Evolutionary conservation across 2,797 vertebrate genomes (phyloP), one percentile per base, ranked within the genome.

Genomic region (Natrix natrix): DNA sequence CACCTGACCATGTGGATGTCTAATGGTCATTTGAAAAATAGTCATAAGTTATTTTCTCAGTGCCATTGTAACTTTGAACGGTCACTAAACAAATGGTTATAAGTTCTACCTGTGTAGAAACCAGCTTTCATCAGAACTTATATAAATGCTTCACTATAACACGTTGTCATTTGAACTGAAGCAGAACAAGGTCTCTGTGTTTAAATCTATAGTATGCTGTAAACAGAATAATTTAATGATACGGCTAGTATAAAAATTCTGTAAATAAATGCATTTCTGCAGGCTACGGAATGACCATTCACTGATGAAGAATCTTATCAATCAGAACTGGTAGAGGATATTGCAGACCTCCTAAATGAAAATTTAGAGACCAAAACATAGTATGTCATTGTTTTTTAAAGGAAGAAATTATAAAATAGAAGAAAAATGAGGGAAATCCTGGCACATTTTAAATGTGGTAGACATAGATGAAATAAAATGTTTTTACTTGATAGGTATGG

Each of bases 381-480:
- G 43, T 87, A 92, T 90, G 26, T 28, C 69, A 93, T 69, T 69
- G 54, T 12, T 57, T 17, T 94, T 87, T 92, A 88, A 91, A 93
- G 95, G 89, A n/a, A 22, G 92, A 92, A 90, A 93, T 52, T 83
- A 56, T 60, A 92, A 90, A 93, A 88, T 78, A 37, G 93, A 93
- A 93, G 32, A 87, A 86, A 92, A 63, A n/a, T 55, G 74, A 69
- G 91, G 4, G 55, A 90, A 95, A 83, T 57, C 83, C 8, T 86
- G 86, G 48, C 28, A 32, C 92, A 94, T 94, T 83, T 93, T 26
- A 12, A 91, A 13, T 48, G 6, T 92, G 10, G 91, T 93, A 78
- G 91, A 24, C 95, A 54, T 78, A 93, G 89, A 94, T 93, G 78
- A 94, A 97, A 94, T 69, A 96, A 20, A 28, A 69, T 86, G 60